A percentile compares a stretch with the other conserved stretches of the same genome.
These are phyloP conservation scores for Pecten maximus DNA, from an alignment of 2,888 invertebrate genomes.

Conservation along the genomic window DNA sequence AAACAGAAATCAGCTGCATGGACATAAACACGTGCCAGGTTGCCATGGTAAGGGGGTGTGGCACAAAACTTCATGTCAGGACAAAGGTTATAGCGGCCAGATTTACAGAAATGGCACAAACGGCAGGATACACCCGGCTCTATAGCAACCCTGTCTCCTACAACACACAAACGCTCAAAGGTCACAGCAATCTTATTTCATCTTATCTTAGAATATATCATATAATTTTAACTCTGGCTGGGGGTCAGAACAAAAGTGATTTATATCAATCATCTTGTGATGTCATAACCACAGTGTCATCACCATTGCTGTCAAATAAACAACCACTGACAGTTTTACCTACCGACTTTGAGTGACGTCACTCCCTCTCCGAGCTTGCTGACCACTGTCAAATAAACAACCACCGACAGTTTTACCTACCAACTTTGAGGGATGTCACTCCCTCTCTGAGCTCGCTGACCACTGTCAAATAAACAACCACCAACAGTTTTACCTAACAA, in stretches of 20 bases:
- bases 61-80: slow-evolving; percentile 94
- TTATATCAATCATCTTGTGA: too few species aligned
- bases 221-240: too few species aligned
- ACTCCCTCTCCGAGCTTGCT: slow-evolving; percentile 84
- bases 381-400: too few species aligned
- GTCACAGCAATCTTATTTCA: too few species aligned
- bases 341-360: slow-evolving; percentile 85
- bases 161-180: slow-evolving; percentile 27
- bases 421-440: slow-evolving; percentile 85
- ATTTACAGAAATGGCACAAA: slow-evolving; percentile 92
- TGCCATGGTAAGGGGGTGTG: slow-evolving; percentile 97
- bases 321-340: too few species aligned
- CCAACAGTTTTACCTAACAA: slow-evolving; percentile 82
- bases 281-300: too few species aligned
- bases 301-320: too few species aligned
- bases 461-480: too few species aligned
- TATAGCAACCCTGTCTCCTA: slow-evolving; percentile 95
- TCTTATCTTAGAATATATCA: too few species aligned
- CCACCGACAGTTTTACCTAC: too few species aligned
- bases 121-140: slow-evolving; percentile 95
- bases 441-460: slow-evolving; percentile 87
- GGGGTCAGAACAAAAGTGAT: too few species aligned
- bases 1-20: slow-evolving; percentile 88
- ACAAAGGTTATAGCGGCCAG: slow-evolving; percentile 95
- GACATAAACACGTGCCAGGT: slow-evolving; percentile 91